Evolutionary conservation across 2,797 vertebrate species (phyloP), one percentile per base, ranked within the genome.

Genomic region (Vultur gryphus): DNA sequence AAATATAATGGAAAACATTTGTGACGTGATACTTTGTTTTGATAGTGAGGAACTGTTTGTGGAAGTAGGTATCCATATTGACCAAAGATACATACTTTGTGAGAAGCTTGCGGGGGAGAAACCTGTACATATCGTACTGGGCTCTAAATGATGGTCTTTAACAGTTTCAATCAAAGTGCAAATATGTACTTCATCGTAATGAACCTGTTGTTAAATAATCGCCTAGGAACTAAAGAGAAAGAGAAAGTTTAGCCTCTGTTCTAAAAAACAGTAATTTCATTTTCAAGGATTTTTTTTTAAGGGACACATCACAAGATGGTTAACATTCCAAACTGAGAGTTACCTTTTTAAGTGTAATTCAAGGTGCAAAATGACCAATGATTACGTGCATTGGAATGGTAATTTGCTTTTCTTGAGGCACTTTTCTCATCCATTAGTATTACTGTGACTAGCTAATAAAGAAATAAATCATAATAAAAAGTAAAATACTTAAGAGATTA

Each of bases 301-400:
- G 23, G 21, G 7, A 2, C 0, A 2, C 4, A 31, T 58, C 7
- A n/a, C 16, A 54, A 62, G 17, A 15, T 13, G 4, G 9, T 41
- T 59, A 69, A 71, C 4, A 10, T 3, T 5, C 6, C 10, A 64
- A 25, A 46, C 13, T 48, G 46, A 51, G 12, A 52, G 9, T 75
- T 75, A 41, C 12, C 2, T 37, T 39, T n/a, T 67, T 64, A 39
- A 67, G 17, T 33, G 9, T 17, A 59, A 69, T 51, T 39, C 35
- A n/a, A 43, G 14, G 9, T 91, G 26, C 14, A 46, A 91, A 83
- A 59, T 61, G 26, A 46, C 12, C 33, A 54, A 15, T 20, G 35
- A n/a, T 35, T 83, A 14, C 0, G 6, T 2, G 1, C 12, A 21
- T 61, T 91, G 13, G 10, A 73, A 48, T 7, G 55, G 8, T 58